Evolutionary conservation across 1,140 invertebrate species (phyloP).

Genomic region (Cotesia typhae): DNA sequence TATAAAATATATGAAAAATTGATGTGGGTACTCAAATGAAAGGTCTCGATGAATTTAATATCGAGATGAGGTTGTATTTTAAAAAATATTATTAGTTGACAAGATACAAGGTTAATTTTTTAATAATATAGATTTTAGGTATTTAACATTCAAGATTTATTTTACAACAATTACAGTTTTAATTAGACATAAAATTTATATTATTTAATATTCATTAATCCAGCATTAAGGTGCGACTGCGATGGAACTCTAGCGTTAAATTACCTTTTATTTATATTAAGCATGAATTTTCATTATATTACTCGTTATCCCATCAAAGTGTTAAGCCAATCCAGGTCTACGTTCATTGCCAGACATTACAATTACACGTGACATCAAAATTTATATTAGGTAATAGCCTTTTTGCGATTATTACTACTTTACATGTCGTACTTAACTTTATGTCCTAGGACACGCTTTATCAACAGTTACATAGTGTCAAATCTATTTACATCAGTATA

Average conservation of each 20-base stretch:
- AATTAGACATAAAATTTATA: too few species aligned
- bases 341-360: conserved; percentile 11
- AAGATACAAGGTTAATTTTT: too few species aligned
- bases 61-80: too few species aligned
- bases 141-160: conserved; percentile 50
- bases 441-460: conserved; percentile 25
- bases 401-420: conserved; percentile 32
- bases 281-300: conserved; percentile 8
- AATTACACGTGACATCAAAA: conserved; percentile 34
- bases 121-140: background rate
- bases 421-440: conserved; percentile 33
- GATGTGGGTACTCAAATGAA: too few species aligned
- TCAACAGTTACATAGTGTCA: conserved; percentile 32
- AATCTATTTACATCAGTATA: conserved; percentile 41
- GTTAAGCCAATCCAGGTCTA: conserved; percentile 27
- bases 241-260: too few species aligned
- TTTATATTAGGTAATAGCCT: conserved; percentile 38
- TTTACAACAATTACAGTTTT: conserved; percentile 26
- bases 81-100: too few species aligned
- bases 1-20: too few species aligned
- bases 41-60: too few species aligned
- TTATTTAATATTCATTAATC: background rate
- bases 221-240: conserved; percentile 15
- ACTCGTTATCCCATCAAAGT: conserved; percentile 41
- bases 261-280: background rate